Conservation (phyloP, 2,797 vertebrate genomes). For the Atherinosoma microstoma region DNA sequence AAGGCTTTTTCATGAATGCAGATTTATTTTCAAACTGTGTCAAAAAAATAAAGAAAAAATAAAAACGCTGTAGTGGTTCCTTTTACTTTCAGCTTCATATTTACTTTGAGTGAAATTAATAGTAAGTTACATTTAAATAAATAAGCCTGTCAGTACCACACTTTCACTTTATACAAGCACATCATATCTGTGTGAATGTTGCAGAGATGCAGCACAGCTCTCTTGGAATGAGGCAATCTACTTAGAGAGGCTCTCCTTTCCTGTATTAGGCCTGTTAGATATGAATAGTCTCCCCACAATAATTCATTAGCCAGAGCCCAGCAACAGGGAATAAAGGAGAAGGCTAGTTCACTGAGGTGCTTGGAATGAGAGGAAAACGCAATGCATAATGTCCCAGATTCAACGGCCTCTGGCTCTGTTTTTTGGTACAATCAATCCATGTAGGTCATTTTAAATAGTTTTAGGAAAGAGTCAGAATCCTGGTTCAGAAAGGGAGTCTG, state of each 20-base stretch:
- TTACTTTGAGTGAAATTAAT: background rate
- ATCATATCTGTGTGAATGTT: constrained; percentile 43
- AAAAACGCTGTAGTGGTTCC: no score
- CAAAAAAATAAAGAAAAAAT: no score
- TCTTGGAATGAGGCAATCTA: constrained; percentile 57
- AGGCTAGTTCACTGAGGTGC: constrained; percentile 44
- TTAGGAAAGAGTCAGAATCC: constrained; percentile 39
- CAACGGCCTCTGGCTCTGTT: constrained; percentile 58
- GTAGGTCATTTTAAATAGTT: constrained; percentile 72
- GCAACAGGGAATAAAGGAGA: constrained; percentile 56
- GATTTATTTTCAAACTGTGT: background rate
- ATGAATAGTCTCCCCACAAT: constrained; percentile 70
- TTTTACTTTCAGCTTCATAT: background rate
- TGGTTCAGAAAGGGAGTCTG: constrained; percentile 19
- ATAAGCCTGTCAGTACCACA: constrained; percentile 21
- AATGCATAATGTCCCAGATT: constrained; percentile 67
- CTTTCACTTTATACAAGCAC: constrained; percentile 54
- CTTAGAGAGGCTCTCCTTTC: constrained; percentile 67
- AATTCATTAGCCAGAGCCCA: constrained; percentile 69
- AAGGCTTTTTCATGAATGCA: background rate
- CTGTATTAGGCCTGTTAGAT: constrained; percentile 62
- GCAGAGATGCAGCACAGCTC: constrained; percentile 33
- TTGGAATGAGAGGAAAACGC: constrained; percentile 40
- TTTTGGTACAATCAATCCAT: constrained; percentile 63
- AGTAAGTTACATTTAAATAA: constrained; percentile 5